Base-by-base conservation (phyloP, 2,113 vertebrate species). In the Festucalex cinctus region DNA sequence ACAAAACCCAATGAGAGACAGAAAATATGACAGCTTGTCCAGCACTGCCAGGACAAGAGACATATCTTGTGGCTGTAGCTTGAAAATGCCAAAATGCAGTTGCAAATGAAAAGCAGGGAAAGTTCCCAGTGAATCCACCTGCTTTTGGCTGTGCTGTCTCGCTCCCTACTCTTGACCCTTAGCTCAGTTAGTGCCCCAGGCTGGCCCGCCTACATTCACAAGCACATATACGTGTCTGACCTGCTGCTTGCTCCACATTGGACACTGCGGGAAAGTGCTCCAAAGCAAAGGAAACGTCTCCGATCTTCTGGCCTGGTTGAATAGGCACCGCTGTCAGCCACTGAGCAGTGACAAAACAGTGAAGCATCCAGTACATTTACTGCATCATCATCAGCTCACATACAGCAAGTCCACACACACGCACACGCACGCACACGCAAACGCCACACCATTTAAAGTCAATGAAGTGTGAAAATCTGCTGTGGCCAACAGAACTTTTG, bases 381-480 rank as follows among this genome's bases (percentile, higher is more conserved):
- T 78, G 78, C 81, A 76, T 91, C n/a, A n/a, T 89, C 88, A 89
- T 69, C 60, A 77, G 46, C 54, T 41, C 65, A 28, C 37, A 77
- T 36, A 48, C 81, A 57, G 75, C 63, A 6, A 7, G 63, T 63
- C 77, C 79, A 80, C 84, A 86, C 82, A 79, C 71, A 72, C 56
- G 35, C 59, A 77, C 77, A 72, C 68, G 66, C 60, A 70, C 9
- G 44, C 66, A 79, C 87, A 73, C 46, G 70, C 37, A 58, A 26
- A 22, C n/a, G 14, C 60, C 88, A 90, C 91, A 89, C 85, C 71
- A 86, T 93, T 92, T 73, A 88, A 73, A 80, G 36, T 86, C 88
- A 92, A 85, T 89, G 84, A 89, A 81, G 87, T 92, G 91, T 89
- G 83, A 88, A 69, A 92, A 93, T 92, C 75, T 88, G 95, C 94